Conservation (phyloP, 2,888 invertebrate species). For the Stenotaenia linearis region DNA sequence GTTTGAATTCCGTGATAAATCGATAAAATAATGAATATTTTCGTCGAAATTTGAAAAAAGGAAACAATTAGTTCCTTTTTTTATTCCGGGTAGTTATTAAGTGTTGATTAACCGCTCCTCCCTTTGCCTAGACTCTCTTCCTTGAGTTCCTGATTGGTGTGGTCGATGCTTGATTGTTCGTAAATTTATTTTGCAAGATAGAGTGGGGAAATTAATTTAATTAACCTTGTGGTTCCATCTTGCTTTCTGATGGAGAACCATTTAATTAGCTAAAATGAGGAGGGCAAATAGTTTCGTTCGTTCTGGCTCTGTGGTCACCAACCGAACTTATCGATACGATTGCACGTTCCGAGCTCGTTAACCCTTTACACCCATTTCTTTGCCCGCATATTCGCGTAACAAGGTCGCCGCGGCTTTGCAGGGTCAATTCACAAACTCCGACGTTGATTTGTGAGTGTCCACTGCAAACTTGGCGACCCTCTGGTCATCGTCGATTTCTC, state of each 20-base stretch:
- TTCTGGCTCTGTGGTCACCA: neutral
- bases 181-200: too few relatives aligned
- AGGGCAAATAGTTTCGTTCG: neutral
- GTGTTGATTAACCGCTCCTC: too few relatives aligned
- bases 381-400: neutral
- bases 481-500: neutral
- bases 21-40: too few relatives aligned
- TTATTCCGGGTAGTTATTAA: too few relatives aligned
- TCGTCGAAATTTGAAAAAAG: too few relatives aligned
- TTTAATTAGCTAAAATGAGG: neutral
- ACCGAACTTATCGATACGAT: conserved; percentile 15
- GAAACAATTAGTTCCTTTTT: too few relatives aligned
- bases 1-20: too few relatives aligned
- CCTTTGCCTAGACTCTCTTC: too few relatives aligned
- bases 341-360: conserved; percentile 6
- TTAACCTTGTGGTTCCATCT: neutral
- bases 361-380: neutral
- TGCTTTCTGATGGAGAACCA: too few relatives aligned
- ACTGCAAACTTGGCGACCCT: neutral
- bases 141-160: neutral
- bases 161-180: neutral
- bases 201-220: neutral
- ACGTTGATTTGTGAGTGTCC: neutral
- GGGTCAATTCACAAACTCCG: neutral
- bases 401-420: neutral